A percentile compares a stretch with the other conserved stretches of the same genome.
These are phyloP conservation scores for Noturus placidus DNA, from an alignment of 2,113 vertebrate genomes.

Conservation along the genomic window DNA sequence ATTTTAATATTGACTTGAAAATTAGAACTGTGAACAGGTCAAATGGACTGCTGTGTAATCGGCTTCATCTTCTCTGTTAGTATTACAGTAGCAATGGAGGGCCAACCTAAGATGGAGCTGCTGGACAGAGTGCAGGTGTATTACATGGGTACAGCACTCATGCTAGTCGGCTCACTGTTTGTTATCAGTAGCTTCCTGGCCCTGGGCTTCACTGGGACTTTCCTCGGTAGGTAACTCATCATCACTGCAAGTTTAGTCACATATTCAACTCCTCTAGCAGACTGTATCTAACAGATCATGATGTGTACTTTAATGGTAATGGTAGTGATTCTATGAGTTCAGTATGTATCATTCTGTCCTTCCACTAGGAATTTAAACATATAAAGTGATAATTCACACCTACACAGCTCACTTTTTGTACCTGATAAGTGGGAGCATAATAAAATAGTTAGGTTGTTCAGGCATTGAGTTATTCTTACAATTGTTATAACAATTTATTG, in stretches of 20 bases:
- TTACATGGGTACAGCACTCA: constrained; percentile 68
- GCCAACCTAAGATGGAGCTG: constrained; percentile 75
- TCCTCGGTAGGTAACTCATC: constrained; percentile 82
- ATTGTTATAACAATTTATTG: too few relatives aligned
- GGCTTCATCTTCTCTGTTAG: constrained; percentile 63
- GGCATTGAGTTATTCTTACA: too few relatives aligned
- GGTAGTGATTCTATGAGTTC: too few relatives aligned
- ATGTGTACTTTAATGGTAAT: too few relatives aligned
- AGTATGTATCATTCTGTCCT: too few relatives aligned
- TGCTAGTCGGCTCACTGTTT: constrained; percentile 76
- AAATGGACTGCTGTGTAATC: not conserved
- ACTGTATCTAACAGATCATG: too few relatives aligned
- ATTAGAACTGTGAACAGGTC: not conserved
- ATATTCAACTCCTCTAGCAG: not conserved
- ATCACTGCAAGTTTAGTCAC: not conserved
- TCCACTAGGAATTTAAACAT: too few relatives aligned
- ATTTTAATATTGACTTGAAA: not conserved
- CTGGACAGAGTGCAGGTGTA: constrained; percentile 74
- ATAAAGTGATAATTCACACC: too few relatives aligned
- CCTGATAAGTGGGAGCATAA: too few relatives aligned
- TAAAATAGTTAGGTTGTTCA: too few relatives aligned
- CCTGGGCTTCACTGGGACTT: constrained; percentile 90
- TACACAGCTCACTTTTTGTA: too few relatives aligned
- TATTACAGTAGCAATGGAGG: constrained; percentile 84
- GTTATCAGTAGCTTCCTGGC: constrained; percentile 90